These are phyloP conservation scores for Lathronympha strigana DNA, from an alignment of 2,888 invertebrate genomes.

Conservation along the genomic window DNA sequence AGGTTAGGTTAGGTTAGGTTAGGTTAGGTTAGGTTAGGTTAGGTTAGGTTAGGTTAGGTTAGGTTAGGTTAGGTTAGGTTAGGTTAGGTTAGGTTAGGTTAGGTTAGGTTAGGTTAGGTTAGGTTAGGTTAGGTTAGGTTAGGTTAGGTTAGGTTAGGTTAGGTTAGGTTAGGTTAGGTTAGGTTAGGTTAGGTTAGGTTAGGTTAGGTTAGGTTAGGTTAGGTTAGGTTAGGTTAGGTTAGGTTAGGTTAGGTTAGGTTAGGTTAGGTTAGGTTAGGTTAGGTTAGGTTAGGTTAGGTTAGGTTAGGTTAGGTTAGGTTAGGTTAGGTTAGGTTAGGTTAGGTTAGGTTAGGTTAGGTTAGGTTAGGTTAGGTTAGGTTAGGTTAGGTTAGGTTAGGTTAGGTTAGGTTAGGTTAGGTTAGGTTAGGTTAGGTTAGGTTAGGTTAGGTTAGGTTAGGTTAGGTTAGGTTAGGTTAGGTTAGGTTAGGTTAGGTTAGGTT, in stretches of 20 bases:
- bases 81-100: constrained; percentile 6
- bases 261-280: constrained; percentile 16
- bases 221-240: constrained; percentile 13
- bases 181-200: constrained; percentile 13
- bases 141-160: constrained; percentile 16
- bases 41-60: background rate
- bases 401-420: constrained; percentile 17
- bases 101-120: constrained; percentile 16
- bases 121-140: constrained; percentile 16
- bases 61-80: background rate
- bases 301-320: constrained; percentile 16
- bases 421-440: constrained; percentile 19
- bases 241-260: constrained; percentile 16
- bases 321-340: constrained; percentile 16
- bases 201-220: constrained; percentile 12
- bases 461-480: constrained; percentile 18
- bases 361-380: constrained; percentile 16
- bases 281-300: constrained; percentile 16
- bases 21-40: constrained; percentile 8
- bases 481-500: constrained; percentile 12
- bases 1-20: constrained; percentile 17
- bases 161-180: constrained; percentile 13
- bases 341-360: constrained; percentile 16
- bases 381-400: constrained; percentile 16
- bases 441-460: constrained; percentile 19